Percentiles rank a stretch among this genome's conserved stretches.
These are phyloP conservation scores for Chelonia mydas DNA, from an alignment of 2,797 vertebrate genomes.

Conservation along the genomic window DNA sequence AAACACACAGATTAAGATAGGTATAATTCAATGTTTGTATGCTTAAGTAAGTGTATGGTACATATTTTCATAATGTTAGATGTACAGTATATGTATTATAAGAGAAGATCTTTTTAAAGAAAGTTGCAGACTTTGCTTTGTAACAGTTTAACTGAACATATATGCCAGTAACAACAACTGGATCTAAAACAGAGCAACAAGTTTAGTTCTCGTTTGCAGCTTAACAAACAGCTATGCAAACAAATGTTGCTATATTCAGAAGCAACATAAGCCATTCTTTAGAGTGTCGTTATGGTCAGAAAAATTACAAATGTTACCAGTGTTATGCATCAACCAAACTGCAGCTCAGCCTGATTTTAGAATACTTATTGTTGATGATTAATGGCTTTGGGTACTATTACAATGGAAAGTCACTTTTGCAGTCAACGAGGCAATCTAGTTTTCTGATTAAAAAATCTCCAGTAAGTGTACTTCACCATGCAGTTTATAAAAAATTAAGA, in stretches of 20 bases:
- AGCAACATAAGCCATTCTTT: background rate
- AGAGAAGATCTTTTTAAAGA: background rate
- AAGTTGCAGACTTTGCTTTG: background rate
- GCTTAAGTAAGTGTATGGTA: background rate
- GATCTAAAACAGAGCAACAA: background rate
- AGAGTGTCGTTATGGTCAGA: background rate
- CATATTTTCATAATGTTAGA: background rate
- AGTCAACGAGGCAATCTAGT: background rate
- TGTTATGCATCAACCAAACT: background rate
- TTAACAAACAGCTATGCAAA: background rate
- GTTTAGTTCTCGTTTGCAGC: background rate
- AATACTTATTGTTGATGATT: background rate
- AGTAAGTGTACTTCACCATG: background rate
- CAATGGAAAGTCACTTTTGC: background rate
- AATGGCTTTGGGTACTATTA: background rate
- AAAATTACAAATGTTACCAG: background rate
- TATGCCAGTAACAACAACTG: background rate
- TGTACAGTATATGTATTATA: background rate
- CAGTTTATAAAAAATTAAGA: background rate
- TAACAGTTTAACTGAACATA: background rate
- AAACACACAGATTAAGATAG: background rate
- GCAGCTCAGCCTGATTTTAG: background rate
- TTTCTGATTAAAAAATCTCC: background rate
- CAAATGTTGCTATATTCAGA: background rate
- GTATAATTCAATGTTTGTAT: background rate